These are phyloP conservation scores for Mythimna albipuncta DNA, from an alignment of 2,888 invertebrate genomes.

Conservation along the genomic window DNA sequence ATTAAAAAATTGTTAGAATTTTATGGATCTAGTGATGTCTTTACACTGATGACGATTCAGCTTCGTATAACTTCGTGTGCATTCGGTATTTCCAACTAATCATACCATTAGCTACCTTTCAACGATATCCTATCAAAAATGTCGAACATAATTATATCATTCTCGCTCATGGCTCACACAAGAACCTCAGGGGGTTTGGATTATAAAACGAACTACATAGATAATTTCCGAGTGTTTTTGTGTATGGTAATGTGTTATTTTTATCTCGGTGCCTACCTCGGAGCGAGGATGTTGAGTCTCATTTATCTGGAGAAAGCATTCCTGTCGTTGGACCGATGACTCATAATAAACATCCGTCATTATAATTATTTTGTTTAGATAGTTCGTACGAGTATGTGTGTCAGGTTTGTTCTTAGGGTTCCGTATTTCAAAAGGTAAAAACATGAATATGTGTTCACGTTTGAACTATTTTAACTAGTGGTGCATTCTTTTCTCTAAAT, in stretches of 20 bases:
- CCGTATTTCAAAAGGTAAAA: neutral
- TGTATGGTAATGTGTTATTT: conserved; percentile 35
- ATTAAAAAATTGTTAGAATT: too few relatives aligned
- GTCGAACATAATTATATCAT: conserved; percentile 47
- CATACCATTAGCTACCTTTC: conserved; percentile 46
- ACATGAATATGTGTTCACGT: too few relatives aligned
- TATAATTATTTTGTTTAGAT: neutral
- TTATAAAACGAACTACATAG: conserved; percentile 41
- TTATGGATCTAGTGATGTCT: too few relatives aligned
- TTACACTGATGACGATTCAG: neutral
- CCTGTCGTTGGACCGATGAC: conserved; percentile 1
- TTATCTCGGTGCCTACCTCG: conserved; percentile 33
- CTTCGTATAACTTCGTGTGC: neutral
- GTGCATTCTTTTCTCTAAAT: too few relatives aligned
- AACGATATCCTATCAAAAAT: conserved; percentile 40
- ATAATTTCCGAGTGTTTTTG: conserved; percentile 43
- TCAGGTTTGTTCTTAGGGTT: neutral
- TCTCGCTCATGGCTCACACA: conserved; percentile 8
- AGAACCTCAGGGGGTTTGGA: conserved; percentile 34
- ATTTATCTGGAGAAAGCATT: conserved; percentile 39
- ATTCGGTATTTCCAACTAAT: neutral
- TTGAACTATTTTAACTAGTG: too few relatives aligned
- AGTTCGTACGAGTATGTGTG: neutral
- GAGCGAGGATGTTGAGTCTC: conserved; percentile 1
- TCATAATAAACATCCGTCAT: conserved; percentile 29